phyloP scores from a whole-genome alignment of 1,140 invertebrate genomes.

The Ylistrum balloti region DNA sequence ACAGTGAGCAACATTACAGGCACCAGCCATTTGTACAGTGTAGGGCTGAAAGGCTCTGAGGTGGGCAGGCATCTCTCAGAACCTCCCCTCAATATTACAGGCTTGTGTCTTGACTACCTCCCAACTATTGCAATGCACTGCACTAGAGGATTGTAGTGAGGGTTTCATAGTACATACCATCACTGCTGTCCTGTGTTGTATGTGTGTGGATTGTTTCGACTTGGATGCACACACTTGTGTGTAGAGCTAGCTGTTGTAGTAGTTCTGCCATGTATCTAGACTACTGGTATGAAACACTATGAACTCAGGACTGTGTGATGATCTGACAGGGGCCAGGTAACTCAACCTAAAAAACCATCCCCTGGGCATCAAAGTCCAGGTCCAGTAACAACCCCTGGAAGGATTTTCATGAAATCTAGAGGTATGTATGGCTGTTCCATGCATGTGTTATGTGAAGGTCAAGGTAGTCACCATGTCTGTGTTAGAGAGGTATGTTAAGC shows the following conservation, averaged over 20 bases:
- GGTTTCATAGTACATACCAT: slow-evolving; percentile 5
- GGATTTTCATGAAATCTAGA: slow-evolving; percentile 39
- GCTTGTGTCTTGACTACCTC: not conserved
- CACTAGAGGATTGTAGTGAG: not conserved
- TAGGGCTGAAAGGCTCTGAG: not conserved
- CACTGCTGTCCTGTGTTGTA: not conserved
- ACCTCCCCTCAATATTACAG: not conserved
- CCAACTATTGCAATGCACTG: not conserved
- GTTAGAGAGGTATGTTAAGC: not conserved
- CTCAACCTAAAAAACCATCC: not conserved
- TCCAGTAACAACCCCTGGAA: not conserved
- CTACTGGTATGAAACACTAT: slow-evolving; percentile 1
- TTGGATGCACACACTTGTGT: slow-evolving; percentile 24
- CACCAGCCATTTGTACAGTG: not conserved
- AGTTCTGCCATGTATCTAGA: slow-evolving; percentile 25
- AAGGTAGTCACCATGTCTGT: not conserved
- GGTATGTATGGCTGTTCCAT: not conserved
- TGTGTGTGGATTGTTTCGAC: slow-evolving; percentile 3
- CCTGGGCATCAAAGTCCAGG: slow-evolving; percentile 9
- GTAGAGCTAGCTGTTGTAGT: not conserved
- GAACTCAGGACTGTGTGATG: not conserved
- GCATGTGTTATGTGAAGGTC: not conserved
- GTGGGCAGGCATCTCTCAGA: not conserved
- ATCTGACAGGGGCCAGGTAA: slow-evolving; percentile 7
- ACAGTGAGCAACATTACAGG: not conserved